These are phyloP conservation scores for Galago senegalensis DNA, from an alignment of 2,797 vertebrate species.

Conservation along the genomic window DNA sequence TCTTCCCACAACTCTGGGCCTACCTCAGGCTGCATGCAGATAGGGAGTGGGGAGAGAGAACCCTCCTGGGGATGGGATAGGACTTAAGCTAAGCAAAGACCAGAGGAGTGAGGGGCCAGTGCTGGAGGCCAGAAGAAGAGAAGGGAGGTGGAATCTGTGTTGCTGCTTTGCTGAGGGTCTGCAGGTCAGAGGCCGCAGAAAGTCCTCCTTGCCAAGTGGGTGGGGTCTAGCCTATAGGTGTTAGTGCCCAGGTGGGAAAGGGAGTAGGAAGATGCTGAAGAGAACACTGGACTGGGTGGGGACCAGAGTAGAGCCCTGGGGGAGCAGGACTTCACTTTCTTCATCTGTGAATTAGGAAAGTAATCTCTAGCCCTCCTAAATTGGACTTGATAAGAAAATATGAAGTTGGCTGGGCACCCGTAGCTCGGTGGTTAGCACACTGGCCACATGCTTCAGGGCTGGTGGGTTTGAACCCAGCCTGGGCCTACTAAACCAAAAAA, in stretches of 20 bases:
- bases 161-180: neutral
- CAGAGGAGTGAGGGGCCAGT: neutral
- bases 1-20: neutral
- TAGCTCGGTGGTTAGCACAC: no score
- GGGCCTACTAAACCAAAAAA: no score
- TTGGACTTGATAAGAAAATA: neutral
- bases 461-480: no score
- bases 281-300: neutral
- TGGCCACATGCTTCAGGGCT: no score
- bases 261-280: neutral
- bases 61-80: neutral
- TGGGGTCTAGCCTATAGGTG: rapidly evolving
- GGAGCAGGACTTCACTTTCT: neutral
- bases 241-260: neutral
- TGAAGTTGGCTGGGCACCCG: neutral
- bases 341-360: neutral
- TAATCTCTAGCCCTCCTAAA: neutral
- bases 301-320: neutral
- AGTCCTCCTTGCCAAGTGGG: neutral
- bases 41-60: neutral
- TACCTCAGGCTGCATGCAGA: neutral
- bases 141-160: neutral
- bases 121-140: neutral
- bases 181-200: neutral
- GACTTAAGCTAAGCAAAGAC: neutral